Base-by-base conservation (phyloP, 2,888 invertebrate species). In the Lithophane semibrunnea region DNA sequence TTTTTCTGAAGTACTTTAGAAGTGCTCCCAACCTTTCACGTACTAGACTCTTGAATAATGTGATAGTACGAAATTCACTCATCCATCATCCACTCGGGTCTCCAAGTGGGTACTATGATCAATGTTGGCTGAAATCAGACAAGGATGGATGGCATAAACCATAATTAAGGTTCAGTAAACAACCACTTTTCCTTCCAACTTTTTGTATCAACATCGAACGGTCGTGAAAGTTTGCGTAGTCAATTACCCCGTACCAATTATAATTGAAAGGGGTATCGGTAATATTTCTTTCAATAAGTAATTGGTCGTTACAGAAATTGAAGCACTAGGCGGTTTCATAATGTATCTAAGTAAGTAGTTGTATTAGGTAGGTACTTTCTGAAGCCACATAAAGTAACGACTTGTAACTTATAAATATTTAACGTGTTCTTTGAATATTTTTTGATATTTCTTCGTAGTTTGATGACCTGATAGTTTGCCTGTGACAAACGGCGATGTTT, bases 81-180 rank as follows among this genome's bases (percentile, higher is more conserved):
- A 93, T 93, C 93, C 90, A 94, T 94, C 94, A 93, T 90, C 76
- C 66, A 76, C 79, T 83, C 70, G 82, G 80, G 73, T 72, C 83
- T 82, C 74, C 72, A 73, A 85, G 83, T 86, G 88, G 88, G 88
- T 90, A 88, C 86, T 87, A 90, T 91, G 91, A 90, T 93, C 90
- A 92, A 91, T 91, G 88, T 90, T 89, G 80, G 88, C 86, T 88
- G 86, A 87, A 85, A 87, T 87, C 85, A 87, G 92, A 93, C 92
- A 87, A 88, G 83, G 92, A 93, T 92, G 90, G 92, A 93, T 93
- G 89, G 82, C 79, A 82, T 75, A 80, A 79, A 71, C 76, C 82
- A 76, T 86, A 86, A 89, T 86, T 85, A 88, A 65, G 77, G 81
- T 86, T 87, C 72, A 47, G 80, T 66, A 82, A 81, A 86, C 81